These are phyloP conservation scores for Orthosia incerta DNA, from an alignment of 2,888 invertebrate genomes.

Conservation along the genomic window DNA sequence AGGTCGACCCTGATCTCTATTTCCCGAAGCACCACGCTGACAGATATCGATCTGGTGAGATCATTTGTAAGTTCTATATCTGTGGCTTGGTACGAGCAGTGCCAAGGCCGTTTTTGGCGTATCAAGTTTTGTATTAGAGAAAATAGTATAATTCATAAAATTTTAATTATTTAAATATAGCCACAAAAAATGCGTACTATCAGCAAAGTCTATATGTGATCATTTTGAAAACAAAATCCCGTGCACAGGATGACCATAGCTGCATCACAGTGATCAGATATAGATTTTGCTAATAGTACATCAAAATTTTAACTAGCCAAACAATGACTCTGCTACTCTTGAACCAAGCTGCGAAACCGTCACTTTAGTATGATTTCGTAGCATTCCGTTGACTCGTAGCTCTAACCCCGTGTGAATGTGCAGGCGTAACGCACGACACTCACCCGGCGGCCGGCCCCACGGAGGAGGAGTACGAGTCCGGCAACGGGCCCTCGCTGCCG, in stretches of 20 bases:
- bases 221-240: too few relatives aligned
- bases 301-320: slow-evolving; percentile 2
- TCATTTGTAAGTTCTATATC: slow-evolving; percentile 66
- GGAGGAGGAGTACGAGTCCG: slow-evolving; percentile 98
- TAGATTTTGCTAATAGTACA: too few relatives aligned
- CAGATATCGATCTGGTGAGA: slow-evolving; percentile 85
- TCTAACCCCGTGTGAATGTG: not conserved
- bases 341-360: slow-evolving; percentile 29
- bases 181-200: not conserved
- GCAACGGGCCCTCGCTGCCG: slow-evolving; percentile 98
- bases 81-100: slow-evolving; percentile 42
- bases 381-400: not conserved
- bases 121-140: slow-evolving; percentile 9
- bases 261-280: too few relatives aligned
- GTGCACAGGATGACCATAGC: too few relatives aligned
- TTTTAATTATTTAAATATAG: not conserved
- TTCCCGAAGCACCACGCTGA: slow-evolving; percentile 94
- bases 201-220: not conserved
- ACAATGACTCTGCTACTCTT: slow-evolving; percentile 28
- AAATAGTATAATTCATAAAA: not conserved
- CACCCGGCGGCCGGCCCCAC: slow-evolving; percentile 87
- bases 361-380: slow-evolving; percentile 13
- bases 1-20: slow-evolving; percentile 98
- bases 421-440: slow-evolving; percentile 47
- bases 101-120: slow-evolving; percentile 46